These are phyloP conservation scores for Oryzias woworae DNA, from an alignment of 2,113 vertebrate genomes.

Conservation along the genomic window DNA sequence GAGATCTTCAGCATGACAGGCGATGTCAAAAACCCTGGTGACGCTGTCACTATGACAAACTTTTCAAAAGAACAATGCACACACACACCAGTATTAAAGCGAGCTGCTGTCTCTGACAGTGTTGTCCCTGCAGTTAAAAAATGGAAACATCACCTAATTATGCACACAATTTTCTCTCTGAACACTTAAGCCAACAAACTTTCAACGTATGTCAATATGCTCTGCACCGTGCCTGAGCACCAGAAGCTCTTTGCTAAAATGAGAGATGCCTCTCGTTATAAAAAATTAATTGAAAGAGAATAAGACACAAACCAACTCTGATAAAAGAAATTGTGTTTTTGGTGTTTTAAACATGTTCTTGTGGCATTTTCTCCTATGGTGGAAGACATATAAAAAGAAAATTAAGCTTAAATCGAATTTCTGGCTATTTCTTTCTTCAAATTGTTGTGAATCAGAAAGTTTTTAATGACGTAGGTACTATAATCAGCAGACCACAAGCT, in stretches of 20 bases:
- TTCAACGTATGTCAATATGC: conserved; percentile 70
- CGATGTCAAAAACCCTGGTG: conserved; percentile 78
- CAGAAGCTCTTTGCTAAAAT: conserved; percentile 1
- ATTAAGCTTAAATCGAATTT: too few species aligned
- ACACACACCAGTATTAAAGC: conserved; percentile 70
- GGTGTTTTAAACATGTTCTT: neutral
- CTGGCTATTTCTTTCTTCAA: too few species aligned
- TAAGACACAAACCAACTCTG: too few species aligned
- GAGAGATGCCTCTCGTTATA: conserved; percentile 1
- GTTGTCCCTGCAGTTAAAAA: conserved; percentile 72
- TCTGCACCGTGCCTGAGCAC: conserved; percentile 19
- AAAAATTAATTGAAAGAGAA: neutral
- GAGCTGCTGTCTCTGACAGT: conserved; percentile 65
- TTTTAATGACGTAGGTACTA: too few species aligned
- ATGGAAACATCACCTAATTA: conserved; percentile 73
- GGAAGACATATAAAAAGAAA: too few species aligned
- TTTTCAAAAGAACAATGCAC: conserved; percentile 79
- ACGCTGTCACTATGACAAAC: conserved; percentile 81
- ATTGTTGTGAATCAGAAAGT: too few species aligned
- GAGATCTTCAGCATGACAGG: conserved; percentile 79
- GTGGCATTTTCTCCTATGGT: too few species aligned
- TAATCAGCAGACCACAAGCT: too few species aligned
- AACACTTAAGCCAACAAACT: conserved; percentile 69
- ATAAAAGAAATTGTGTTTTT: neutral
- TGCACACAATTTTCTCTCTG: conserved; percentile 49